Percentiles rank a stretch among this genome's conserved stretches.
Conservation (phyloP, 2,888 invertebrate species). For the Pristionchus exspectatus region DNA sequence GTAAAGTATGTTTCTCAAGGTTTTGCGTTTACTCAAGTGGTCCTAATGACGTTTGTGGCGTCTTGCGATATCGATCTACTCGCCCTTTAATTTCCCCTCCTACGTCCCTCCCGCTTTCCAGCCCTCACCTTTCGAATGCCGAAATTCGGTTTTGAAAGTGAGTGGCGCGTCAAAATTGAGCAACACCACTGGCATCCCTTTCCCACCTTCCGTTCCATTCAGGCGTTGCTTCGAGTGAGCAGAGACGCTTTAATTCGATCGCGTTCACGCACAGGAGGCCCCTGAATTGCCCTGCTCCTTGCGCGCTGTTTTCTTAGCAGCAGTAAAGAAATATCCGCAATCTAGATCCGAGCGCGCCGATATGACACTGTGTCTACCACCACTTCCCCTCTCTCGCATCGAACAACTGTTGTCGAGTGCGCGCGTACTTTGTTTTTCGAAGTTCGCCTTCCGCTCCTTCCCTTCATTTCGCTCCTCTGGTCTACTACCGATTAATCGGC, state of each 20-base stretch:
- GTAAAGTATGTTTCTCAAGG: constrained; percentile 13
- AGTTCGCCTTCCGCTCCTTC: background rate
- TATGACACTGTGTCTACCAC: background rate
- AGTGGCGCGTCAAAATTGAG: background rate
- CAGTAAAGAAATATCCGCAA: no score
- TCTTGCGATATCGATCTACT: constrained; percentile 17
- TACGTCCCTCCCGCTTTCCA: background rate
- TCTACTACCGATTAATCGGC: background rate
- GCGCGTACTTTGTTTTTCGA: constrained; percentile 11
- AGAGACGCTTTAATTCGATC: no score
- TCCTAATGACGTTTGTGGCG: background rate
- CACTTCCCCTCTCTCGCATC: background rate
- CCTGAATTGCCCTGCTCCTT: no score
- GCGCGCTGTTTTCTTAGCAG: no score
- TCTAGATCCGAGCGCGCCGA: no score
- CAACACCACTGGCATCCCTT: no score
- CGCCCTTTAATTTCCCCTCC: no score
- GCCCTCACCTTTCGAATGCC: background rate
- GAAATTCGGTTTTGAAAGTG: background rate
- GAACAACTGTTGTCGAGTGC: constrained; percentile 8
- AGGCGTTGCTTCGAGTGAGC: no score
- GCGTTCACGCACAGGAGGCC: no score
- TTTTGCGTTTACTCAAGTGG: background rate
- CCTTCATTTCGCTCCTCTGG: background rate
- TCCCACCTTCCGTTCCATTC: no score